These are phyloP conservation scores for Artemisiospiza belli DNA, from an alignment of 2,113 vertebrate species.

Conservation along the genomic window DNA sequence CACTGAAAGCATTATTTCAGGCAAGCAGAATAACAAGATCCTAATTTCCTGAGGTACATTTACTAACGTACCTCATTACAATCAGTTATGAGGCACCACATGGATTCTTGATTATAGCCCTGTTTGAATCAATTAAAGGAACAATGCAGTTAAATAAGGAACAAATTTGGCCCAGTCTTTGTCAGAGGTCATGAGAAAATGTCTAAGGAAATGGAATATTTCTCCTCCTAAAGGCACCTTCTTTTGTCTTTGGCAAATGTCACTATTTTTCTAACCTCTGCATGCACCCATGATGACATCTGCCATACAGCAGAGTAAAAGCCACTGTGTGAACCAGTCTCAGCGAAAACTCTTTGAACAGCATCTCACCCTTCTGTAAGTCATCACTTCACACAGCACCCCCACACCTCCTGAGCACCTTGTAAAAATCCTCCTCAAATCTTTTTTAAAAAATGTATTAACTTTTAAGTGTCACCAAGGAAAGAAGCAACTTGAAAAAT, in stretches of 20 bases:
- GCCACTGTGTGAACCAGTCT: neutral
- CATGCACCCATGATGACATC: neutral
- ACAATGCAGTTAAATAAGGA: neutral
- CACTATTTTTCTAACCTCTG: conserved; percentile 42
- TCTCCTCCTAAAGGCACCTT: conserved; percentile 22
- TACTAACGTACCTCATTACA: neutral
- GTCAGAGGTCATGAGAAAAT: conserved; percentile 43
- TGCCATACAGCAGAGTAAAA: neutral
- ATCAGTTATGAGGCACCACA: neutral
- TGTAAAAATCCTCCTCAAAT: conserved; percentile 10
- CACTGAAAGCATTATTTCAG: neutral
- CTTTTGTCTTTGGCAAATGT: conserved; percentile 9
- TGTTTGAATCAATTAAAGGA: conserved; percentile 29
- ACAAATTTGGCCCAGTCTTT: neutral
- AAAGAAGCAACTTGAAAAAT: neutral
- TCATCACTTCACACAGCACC: neutral
- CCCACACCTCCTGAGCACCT: neutral
- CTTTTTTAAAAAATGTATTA: neutral
- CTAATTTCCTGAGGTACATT: neutral
- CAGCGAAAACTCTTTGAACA: neutral
- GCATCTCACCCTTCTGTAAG: neutral
- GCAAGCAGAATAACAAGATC: neutral
- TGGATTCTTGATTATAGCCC: neutral
- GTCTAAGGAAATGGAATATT: conserved; percentile 19
- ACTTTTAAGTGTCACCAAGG: neutral